These are phyloP conservation scores for Sebastes iracundus DNA, from an alignment of 2,797 vertebrate genomes.

Conservation along the genomic window DNA sequence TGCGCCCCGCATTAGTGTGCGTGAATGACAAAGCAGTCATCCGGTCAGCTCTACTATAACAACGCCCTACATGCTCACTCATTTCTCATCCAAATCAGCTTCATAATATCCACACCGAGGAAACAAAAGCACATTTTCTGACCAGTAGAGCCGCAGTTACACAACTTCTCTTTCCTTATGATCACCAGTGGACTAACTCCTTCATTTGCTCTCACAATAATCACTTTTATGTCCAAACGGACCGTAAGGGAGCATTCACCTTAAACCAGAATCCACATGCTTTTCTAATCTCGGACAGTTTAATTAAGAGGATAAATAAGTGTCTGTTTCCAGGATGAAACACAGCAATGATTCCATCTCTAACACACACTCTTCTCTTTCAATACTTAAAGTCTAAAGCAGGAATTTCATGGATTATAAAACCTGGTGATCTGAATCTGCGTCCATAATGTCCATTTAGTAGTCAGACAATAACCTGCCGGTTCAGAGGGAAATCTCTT, in stretches of 20 bases:
- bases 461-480: slow-evolving; percentile 16
- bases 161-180: neutral
- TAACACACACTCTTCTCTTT: neutral
- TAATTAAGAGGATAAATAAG: slow-evolving; percentile 9
- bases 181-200: neutral
- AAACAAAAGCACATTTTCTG: neutral
- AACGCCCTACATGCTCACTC: neutral
- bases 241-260: neutral
- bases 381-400: neutral
- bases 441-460: neutral
- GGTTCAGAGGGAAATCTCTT: slow-evolving; percentile 12
- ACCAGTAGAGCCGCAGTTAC: neutral
- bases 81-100: neutral
- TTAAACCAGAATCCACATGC: neutral
- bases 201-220: neutral
- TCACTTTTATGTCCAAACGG: neutral
- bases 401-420: neutral
- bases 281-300: neutral
- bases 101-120: neutral
- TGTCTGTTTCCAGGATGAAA: neutral
- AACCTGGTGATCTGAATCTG: slow-evolving; percentile 4
- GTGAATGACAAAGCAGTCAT: no score
- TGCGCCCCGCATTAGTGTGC: no score
- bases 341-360: neutral
- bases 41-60: neutral